Evolutionary conservation across 1,140 invertebrate genomes (phyloP).

Genomic region (Drosophila subpulchrella): DNA sequence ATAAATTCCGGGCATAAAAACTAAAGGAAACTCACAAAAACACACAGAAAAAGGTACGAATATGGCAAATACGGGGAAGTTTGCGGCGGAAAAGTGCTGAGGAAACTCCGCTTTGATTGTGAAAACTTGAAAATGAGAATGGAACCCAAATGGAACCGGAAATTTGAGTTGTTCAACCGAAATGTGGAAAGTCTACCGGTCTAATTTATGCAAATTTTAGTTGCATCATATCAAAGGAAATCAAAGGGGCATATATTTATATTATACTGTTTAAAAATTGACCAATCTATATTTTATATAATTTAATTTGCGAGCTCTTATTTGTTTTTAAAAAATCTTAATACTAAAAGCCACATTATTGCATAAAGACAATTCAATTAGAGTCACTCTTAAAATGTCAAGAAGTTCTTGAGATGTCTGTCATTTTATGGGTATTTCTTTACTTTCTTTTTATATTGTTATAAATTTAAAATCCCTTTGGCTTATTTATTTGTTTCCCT

Average conservation of each 20-base stretch:
- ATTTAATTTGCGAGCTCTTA: not conserved
- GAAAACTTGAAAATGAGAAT: constrained; percentile 17
- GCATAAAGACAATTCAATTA: not conserved
- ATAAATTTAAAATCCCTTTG: constrained; percentile 15
- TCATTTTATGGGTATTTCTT: not conserved
- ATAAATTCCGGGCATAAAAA: constrained; percentile 31
- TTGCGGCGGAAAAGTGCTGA: constrained; percentile 6
- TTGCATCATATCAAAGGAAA: constrained; percentile 13
- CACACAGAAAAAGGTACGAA: not conserved
- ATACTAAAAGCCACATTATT: not conserved
- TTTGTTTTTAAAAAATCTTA: too few relatives aligned
- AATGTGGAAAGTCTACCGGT: constrained; percentile 14
- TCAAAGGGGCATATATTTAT: not conserved
- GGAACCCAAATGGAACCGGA: constrained; percentile 4
- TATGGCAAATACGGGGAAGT: constrained; percentile 1
- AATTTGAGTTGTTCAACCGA: constrained; percentile 27
- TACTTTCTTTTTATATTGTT: constrained; percentile 2
- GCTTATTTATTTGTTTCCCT: constrained; percentile 10
- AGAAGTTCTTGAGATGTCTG: not conserved
- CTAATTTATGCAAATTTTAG: constrained; percentile 17
- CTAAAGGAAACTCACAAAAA: constrained; percentile 1
- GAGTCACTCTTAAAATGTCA: not conserved
- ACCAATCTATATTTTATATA: not conserved
- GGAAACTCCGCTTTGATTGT: constrained; percentile 23
- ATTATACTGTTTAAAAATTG: not conserved